These are phyloP conservation scores for Apocheima hispidaria DNA, from an alignment of 2,888 invertebrate species.

Conservation along the genomic window DNA sequence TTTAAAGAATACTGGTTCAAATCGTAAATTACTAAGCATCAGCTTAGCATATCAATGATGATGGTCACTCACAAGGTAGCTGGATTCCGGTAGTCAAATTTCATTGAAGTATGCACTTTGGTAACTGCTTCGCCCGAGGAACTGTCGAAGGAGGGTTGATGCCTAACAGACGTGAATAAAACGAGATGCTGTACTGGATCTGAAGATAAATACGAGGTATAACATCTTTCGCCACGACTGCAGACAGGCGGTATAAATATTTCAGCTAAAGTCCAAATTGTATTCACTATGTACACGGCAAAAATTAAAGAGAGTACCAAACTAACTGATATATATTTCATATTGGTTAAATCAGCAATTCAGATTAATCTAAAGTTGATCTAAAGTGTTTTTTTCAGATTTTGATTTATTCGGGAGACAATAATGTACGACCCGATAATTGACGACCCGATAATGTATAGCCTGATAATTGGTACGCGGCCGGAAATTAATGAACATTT, in stretches of 20 bases:
- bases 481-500: too few species aligned
- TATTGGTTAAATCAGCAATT: conserved; percentile 49
- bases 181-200: conserved; percentile 90
- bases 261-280: conserved; percentile 91
- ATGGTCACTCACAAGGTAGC: conserved; percentile 67
- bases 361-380: too few species aligned
- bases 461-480: too few species aligned
- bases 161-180: conserved; percentile 88
- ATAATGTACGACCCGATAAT: too few species aligned
- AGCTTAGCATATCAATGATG: not conserved
- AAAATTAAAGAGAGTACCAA: conserved; percentile 88
- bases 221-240: conserved; percentile 87
- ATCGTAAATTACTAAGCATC: not conserved
- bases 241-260: conserved; percentile 91
- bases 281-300: conserved; percentile 89
- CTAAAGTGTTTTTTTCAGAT: not conserved
- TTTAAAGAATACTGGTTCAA: not conserved
- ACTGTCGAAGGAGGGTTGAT: conserved; percentile 85
- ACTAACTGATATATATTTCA: conserved; percentile 87
- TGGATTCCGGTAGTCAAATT: conserved; percentile 88
- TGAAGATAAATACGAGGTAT: conserved; percentile 88
- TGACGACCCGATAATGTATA: too few species aligned
- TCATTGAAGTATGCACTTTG: conserved; percentile 86
- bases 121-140: conserved; percentile 70
- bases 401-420: too few species aligned